phyloP scores from a whole-genome alignment of 2,888 invertebrate genomes.

The Ferdinandea cuprea region DNA sequence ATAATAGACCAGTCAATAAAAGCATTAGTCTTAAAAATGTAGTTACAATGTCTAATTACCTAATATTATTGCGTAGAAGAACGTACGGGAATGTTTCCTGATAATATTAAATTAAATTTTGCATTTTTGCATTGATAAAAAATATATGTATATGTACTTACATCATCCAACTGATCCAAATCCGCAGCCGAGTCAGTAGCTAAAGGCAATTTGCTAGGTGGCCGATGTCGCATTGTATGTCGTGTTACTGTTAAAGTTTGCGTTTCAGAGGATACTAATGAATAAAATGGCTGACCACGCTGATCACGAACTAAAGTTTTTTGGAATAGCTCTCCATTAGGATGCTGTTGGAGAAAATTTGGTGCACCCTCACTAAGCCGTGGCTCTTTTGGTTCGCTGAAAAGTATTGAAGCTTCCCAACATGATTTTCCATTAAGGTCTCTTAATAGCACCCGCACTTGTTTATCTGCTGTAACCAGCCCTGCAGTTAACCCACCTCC shows the following conservation, averaged over 20 bases:
- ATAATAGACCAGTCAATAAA: no score
- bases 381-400: slow-evolving; percentile 86
- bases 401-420: slow-evolving; percentile 97
- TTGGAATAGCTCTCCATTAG: slow-evolving; percentile 65
- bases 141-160: slow-evolving; percentile 85
- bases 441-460: slow-evolving; percentile 93
- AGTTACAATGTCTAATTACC: no score
- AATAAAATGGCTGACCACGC: slow-evolving; percentile 78
- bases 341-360: slow-evolving; percentile 53
- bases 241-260: slow-evolving; percentile 83
- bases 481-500: slow-evolving; percentile 91
- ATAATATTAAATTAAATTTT: no score
- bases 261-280: slow-evolving; percentile 75
- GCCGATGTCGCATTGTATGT: slow-evolving; percentile 88
- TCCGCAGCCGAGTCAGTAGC: slow-evolving; percentile 92
- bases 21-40: no score
- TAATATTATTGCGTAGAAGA: no score
- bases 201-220: slow-evolving; percentile 90
- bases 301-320: slow-evolving; percentile 60
- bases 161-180: slow-evolving; percentile 96
- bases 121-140: no score
- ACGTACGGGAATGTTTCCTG: no score
- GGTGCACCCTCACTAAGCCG: slow-evolving; percentile 63
- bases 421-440: slow-evolving; percentile 97
- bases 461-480: slow-evolving; percentile 90